phyloP scores from a whole-genome alignment of 2,113 vertebrate genomes.

The Furnarius figulus region DNA sequence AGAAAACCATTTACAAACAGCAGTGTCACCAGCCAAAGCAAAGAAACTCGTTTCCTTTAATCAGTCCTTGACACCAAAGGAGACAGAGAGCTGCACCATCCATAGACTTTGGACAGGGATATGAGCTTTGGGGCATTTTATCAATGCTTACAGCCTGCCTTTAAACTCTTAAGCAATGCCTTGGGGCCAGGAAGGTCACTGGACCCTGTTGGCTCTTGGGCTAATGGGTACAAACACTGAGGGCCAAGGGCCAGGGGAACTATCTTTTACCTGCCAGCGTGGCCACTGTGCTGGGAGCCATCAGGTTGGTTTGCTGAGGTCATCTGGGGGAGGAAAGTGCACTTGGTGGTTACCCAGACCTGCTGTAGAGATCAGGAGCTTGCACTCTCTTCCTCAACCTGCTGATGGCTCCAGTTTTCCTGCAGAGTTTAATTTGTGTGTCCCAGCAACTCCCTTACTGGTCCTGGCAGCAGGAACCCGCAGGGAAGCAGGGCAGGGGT shows the following conservation, averaged over 20 bases:
- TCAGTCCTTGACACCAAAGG: neutral
- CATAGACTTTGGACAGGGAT: neutral
- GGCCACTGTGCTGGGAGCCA: neutral
- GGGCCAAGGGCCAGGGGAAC: accelerated
- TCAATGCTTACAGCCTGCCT: neutral
- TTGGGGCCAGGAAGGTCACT: neutral
- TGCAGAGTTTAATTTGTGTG: neutral
- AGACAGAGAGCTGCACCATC: neutral
- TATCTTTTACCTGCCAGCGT: accelerated
- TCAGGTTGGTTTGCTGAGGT: neutral
- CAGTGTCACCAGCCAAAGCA: neutral
- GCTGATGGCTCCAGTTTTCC: neutral
- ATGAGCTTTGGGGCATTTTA: neutral
- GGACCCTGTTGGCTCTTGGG: neutral
- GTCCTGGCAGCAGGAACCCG: neutral
- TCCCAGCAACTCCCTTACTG: neutral
- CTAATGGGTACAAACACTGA: neutral
- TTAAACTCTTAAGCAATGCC: neutral
- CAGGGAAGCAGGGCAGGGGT: neutral
- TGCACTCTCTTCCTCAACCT: neutral
- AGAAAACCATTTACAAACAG: neutral
- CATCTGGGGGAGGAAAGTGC: neutral
- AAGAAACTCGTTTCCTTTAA: neutral
- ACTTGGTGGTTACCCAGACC: neutral
- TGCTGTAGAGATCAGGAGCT: accelerated